Conservation (phyloP, 30 jellyfish, hydroid and myxozoan species). For the Mastigias papua region DNA sequence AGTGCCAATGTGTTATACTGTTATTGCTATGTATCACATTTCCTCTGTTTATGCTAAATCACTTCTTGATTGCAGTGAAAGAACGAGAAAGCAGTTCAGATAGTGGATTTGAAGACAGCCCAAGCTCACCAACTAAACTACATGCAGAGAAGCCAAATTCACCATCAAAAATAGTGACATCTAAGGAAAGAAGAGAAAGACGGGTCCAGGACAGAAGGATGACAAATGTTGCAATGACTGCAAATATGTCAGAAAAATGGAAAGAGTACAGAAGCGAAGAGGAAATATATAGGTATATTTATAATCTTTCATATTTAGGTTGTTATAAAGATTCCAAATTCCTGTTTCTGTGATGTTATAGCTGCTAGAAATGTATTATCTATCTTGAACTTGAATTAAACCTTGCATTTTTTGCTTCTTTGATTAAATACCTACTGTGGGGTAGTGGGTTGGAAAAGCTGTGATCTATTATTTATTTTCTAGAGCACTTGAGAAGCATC, state of each 20-base stretch:
- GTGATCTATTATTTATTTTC: not conserved
- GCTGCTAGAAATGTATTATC: too few relatives aligned
- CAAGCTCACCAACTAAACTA: conserved; percentile 54
- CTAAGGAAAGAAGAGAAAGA: conserved; percentile 65
- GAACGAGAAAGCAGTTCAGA: conserved; percentile 72
- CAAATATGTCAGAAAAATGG: conserved; percentile 10
- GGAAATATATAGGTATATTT: conserved; percentile 43
- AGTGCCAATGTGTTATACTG: too few relatives aligned
- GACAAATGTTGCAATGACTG: conserved; percentile 11
- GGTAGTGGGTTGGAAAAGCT: too few relatives aligned
- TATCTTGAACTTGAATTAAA: too few relatives aligned
- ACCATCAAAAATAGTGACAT: conserved; percentile 23
- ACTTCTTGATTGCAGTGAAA: conserved; percentile 10
- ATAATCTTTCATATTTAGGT: too few relatives aligned
- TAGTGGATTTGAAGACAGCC: conserved; percentile 75
- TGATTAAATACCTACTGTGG: not conserved
- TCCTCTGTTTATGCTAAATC: not conserved
- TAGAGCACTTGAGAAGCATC: conserved; percentile 25
- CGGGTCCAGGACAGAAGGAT: conserved; percentile 54
- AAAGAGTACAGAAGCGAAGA: conserved; percentile 45
- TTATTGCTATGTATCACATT: too few relatives aligned
- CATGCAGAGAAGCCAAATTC: conserved; percentile 35
- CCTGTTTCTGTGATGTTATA: too few relatives aligned
- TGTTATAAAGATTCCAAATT: too few relatives aligned
- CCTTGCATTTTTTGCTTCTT: too few relatives aligned